phyloP scores from a whole-genome alignment of 2,797 vertebrate genomes.

The Margarornis squamiger region DNA sequence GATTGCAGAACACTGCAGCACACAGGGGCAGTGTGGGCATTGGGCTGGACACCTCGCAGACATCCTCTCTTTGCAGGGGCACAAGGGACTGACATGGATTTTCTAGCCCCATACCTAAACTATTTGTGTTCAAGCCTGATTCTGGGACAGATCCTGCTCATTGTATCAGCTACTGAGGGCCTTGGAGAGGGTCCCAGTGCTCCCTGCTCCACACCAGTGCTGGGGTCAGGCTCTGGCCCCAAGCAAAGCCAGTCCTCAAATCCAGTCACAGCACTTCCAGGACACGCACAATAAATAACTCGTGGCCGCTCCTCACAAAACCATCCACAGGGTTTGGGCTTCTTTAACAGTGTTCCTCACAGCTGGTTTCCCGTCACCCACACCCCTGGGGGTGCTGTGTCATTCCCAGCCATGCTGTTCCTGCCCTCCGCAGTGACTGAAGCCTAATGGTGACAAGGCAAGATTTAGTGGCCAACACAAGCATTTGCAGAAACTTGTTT shows the following conservation, averaged over 20 bases:
- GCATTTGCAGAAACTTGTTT: slow-evolving; percentile 14
- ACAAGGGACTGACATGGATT: not conserved
- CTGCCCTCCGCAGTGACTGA: not conserved
- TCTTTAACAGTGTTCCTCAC: not conserved
- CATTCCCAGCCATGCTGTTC: not conserved
- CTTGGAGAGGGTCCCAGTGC: not conserved
- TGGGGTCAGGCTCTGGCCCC: not conserved
- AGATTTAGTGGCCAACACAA: not conserved
- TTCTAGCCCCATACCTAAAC: not conserved
- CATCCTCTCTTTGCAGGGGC: not conserved
- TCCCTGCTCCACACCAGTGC: not conserved
- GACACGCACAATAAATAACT: accelerated
- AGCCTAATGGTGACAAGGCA: not conserved
- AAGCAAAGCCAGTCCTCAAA: not conserved
- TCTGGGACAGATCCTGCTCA: not conserved
- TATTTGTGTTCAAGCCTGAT: not conserved
- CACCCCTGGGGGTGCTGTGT: not conserved
- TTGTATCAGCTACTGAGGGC: not conserved
- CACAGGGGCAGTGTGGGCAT: accelerated
- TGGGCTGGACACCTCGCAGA: not conserved
- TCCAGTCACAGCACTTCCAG: not conserved
- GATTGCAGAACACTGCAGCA: not conserved
- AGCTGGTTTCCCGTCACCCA: not conserved
- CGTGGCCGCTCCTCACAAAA: accelerated
- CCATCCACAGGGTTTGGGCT: not conserved